Percentiles rank a stretch among this genome's conserved stretches.
phyloP scores from a whole-genome alignment of 2,113 vertebrate genomes.

The Zapornia atra region DNA sequence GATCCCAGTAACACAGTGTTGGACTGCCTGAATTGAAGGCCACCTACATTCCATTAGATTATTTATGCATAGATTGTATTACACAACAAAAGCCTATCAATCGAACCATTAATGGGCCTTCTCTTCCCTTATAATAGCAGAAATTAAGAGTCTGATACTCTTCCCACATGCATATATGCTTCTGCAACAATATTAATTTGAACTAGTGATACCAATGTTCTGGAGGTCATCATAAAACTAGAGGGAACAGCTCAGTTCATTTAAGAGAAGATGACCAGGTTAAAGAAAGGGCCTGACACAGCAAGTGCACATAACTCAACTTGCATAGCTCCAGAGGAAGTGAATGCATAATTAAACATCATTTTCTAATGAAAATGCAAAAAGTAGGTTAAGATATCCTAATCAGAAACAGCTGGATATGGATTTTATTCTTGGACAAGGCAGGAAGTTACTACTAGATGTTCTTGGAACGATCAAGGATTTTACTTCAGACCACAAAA shows the following conservation, averaged over 20 bases:
- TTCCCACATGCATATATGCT: background rate
- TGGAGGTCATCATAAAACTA: background rate
- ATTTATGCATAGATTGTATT: background rate
- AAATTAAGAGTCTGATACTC: background rate
- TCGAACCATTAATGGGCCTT: background rate
- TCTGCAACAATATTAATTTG: background rate
- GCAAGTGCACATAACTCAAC: background rate
- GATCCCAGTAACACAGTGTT: background rate
- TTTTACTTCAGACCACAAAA: background rate
- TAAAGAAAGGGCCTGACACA: background rate
- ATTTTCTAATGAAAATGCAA: background rate
- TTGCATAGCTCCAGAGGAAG: background rate
- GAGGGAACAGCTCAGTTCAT: background rate
- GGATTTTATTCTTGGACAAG: background rate
- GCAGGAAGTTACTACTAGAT: background rate
- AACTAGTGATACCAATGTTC: background rate
- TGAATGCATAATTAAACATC: background rate
- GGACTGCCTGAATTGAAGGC: background rate
- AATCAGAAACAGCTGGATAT: background rate
- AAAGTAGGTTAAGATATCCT: background rate
- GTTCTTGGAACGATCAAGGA: background rate
- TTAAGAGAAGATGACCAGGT: background rate
- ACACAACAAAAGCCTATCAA: background rate
- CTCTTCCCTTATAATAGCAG: background rate
- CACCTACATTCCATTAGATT: background rate